phyloP scores from a whole-genome alignment of 2,113 vertebrate species.

The Oncorhynchus mykiss region DNA sequence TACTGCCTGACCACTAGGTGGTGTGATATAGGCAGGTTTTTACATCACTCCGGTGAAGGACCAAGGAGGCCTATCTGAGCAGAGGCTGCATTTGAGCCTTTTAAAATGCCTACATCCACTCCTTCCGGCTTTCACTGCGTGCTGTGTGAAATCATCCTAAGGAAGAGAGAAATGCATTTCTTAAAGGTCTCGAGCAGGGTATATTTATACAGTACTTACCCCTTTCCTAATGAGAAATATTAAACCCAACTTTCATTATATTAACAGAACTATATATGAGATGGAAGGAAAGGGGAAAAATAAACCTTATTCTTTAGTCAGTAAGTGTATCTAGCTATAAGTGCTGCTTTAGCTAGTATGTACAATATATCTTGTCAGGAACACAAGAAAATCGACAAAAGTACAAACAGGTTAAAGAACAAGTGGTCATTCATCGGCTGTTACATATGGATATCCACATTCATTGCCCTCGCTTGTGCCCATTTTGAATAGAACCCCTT shows the following conservation, averaged over 20 bases:
- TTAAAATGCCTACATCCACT: not conserved
- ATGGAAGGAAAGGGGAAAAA: not conserved
- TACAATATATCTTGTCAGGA: slow-evolving; percentile 47
- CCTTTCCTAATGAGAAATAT: slow-evolving; percentile 8
- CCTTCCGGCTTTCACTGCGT: not conserved
- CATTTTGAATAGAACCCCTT: not conserved
- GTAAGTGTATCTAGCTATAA: not conserved
- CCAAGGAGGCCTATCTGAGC: too few species aligned
- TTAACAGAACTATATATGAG: slow-evolving; percentile 15
- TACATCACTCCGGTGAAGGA: not conserved
- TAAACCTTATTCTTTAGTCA: too few species aligned
- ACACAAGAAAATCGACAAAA: slow-evolving; percentile 29
- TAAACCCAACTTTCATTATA: not conserved
- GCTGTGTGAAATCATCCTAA: not conserved
- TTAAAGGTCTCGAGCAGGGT: not conserved
- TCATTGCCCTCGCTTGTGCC: not conserved
- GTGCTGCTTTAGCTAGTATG: slow-evolving; percentile 31
- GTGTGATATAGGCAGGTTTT: slow-evolving; percentile 4
- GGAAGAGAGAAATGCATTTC: not conserved
- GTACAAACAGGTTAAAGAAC: slow-evolving; percentile 31
- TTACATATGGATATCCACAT: slow-evolving; percentile 50
- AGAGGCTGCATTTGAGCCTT: too few species aligned
- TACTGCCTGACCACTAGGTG: slow-evolving; percentile 49
- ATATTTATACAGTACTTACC: not conserved
- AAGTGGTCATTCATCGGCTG: slow-evolving; percentile 48